These are phyloP conservation scores for Perizoma flavofasciatum DNA, from an alignment of 2,888 invertebrate genomes.

Conservation along the genomic window DNA sequence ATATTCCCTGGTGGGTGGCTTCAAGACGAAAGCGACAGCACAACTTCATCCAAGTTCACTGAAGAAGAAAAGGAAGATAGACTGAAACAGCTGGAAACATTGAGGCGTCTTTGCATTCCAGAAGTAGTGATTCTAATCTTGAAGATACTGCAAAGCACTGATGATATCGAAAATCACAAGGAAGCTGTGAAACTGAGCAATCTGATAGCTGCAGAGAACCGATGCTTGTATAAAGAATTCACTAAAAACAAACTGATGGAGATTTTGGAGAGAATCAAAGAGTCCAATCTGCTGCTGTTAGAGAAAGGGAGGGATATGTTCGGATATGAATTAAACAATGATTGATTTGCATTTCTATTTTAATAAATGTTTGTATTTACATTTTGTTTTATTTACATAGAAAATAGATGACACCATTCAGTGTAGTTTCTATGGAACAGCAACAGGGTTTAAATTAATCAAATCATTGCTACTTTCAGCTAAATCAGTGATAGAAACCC, in stretches of 20 bases:
- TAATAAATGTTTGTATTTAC: conserved; percentile 63
- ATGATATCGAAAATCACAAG: conserved; percentile 90
- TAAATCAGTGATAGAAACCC: conserved; percentile 96
- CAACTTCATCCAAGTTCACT: conserved; percentile 71
- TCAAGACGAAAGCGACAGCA: conserved; percentile 85
- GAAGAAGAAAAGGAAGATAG: conserved; percentile 82
- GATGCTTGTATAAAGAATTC: conserved; percentile 92
- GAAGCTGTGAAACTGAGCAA: conserved; percentile 88
- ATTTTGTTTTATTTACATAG: conserved; percentile 45
- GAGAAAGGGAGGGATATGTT: conserved; percentile 92
- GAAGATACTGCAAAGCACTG: conserved; percentile 90
- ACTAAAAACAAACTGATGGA: conserved; percentile 90
- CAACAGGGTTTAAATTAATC: conserved; percentile 90
- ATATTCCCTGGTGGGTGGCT: conserved; percentile 97
- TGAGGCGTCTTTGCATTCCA: conserved; percentile 93
- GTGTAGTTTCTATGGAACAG: conserved; percentile 48
- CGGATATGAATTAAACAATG: conserved; percentile 85
- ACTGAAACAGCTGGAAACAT: conserved; percentile 87
- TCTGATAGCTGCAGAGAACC: conserved; percentile 90
- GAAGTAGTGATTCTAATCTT: conserved; percentile 91
- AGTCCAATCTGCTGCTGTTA: conserved; percentile 89
- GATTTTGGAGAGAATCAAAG: conserved; percentile 89
- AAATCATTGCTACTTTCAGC: conserved; percentile 97
- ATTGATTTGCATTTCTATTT: conserved; percentile 43
- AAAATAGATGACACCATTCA: conserved; percentile 33